phyloP scores from a whole-genome alignment of 1,140 invertebrate species.

The Leguminivora glycinivorella region DNA sequence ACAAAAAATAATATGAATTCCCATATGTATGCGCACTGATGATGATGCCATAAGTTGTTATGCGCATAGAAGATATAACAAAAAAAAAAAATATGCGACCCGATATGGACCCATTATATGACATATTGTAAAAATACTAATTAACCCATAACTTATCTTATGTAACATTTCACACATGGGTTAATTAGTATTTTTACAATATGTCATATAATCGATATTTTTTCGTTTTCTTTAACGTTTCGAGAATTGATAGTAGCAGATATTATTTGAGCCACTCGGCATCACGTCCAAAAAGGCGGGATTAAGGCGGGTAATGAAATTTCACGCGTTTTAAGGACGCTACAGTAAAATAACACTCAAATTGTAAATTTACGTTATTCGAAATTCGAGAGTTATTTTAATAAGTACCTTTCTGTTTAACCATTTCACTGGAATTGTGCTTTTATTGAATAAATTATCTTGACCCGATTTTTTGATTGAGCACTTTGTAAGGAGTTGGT shows the following conservation, averaged over 20 bases:
- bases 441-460: background rate
- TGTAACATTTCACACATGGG: too few relatives aligned
- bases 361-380: conserved; percentile 5
- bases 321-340: conserved; percentile 8
- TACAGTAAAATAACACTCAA: conserved; percentile 17
- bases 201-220: background rate
- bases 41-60: too few relatives aligned
- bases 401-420: background rate
- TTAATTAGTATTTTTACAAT: background rate
- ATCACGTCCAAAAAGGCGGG: conserved; percentile 19
- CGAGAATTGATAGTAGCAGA: conserved; percentile 15
- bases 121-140: too few relatives aligned
- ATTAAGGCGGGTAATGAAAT: conserved; percentile 27
- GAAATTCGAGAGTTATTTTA: background rate
- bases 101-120: too few relatives aligned
- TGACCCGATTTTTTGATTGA: background rate
- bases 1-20: too few relatives aligned
- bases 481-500: too few relatives aligned
- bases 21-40: too few relatives aligned
- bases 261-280: conserved; percentile 7
- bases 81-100: too few relatives aligned
- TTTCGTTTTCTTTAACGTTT: background rate
- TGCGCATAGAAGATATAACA: too few relatives aligned
- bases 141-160: too few relatives aligned
- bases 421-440: background rate